Conservation (phyloP, 1,140 invertebrate genomes). For the Saccostrea cuccullata region DNA sequence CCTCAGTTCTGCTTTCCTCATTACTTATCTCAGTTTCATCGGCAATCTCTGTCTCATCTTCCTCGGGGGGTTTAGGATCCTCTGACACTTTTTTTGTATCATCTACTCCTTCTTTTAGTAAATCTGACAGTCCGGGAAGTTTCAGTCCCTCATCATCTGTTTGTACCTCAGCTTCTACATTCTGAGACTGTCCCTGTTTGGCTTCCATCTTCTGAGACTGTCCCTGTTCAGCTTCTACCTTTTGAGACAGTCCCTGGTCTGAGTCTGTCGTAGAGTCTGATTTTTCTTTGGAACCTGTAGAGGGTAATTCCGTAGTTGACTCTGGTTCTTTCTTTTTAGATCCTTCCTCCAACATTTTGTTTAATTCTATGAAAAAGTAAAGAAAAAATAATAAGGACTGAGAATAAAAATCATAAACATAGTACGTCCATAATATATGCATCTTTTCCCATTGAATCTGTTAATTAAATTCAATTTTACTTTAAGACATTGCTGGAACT, state of each 20-base stretch:
- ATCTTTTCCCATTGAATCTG: too few relatives aligned
- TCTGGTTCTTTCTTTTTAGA: not conserved
- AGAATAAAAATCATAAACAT: not conserved
- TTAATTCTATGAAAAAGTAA: not conserved
- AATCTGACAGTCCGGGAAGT: not conserved
- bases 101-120: conserved; percentile 38
- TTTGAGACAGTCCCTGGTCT: not conserved
- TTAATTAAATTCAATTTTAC: too few relatives aligned
- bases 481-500: too few relatives aligned
- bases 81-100: not conserved
- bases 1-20: not conserved
- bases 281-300: conserved; percentile 6
- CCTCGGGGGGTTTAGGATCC: conserved; percentile 18
- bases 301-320: not conserved
- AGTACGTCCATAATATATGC: not conserved
- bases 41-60: conserved; percentile 23
- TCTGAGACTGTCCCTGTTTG: too few relatives aligned
- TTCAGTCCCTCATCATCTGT: not conserved
- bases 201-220: too few relatives aligned
- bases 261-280: not conserved
- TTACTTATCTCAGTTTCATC: conserved; percentile 17
- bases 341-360: conserved; percentile 28
- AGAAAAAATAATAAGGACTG: not conserved
- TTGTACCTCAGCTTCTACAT: not conserved
- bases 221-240: not conserved